Conservation (phyloP, 1,140 invertebrate species). For the Achroia grisella region DNA sequence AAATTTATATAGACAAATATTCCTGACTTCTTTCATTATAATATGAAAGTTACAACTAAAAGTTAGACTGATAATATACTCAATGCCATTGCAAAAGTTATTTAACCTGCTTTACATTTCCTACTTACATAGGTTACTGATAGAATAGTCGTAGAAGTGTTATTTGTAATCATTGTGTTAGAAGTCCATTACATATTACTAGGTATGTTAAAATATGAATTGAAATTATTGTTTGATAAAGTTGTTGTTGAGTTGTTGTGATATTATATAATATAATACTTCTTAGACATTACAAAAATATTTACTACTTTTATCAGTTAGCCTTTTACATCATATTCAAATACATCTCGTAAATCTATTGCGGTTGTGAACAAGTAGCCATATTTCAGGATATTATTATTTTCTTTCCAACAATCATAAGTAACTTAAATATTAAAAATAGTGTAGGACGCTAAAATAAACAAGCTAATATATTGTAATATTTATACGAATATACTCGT, state of each 20-base stretch:
- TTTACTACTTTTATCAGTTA: too few species aligned
- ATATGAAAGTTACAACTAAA: slow-evolving; percentile 18
- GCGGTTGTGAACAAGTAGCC: slow-evolving; percentile 25
- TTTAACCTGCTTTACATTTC: slow-evolving; percentile 29
- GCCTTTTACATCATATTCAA: too few species aligned
- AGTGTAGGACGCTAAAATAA: slow-evolving; percentile 20
- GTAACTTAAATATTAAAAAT: slow-evolving; percentile 3
- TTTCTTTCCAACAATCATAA: neutral
- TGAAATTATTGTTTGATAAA: neutral
- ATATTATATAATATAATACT: too few species aligned
- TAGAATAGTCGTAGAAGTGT: slow-evolving; percentile 22
- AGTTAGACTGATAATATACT: slow-evolving; percentile 29
- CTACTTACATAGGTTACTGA: slow-evolving; percentile 1
- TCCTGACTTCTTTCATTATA: slow-evolving; percentile 7
- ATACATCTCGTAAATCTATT: slow-evolving; percentile 6
- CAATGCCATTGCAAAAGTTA: slow-evolving; percentile 21
- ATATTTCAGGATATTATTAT: neutral
- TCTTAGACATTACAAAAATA: too few species aligned
- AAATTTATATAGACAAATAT: slow-evolving; percentile 2
- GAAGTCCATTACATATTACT: slow-evolving; percentile 15
- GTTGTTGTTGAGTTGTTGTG: too few species aligned
- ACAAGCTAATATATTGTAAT: slow-evolving; percentile 22
- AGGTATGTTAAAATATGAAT: neutral
- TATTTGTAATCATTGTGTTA: slow-evolving; percentile 16
- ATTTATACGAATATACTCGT: slow-evolving; percentile 21